A percentile compares a stretch with the other conserved stretches of the same genome.
phyloP scores from a whole-genome alignment of 2,113 vertebrate genomes.

The Phrynosoma platyrhinos region DNA sequence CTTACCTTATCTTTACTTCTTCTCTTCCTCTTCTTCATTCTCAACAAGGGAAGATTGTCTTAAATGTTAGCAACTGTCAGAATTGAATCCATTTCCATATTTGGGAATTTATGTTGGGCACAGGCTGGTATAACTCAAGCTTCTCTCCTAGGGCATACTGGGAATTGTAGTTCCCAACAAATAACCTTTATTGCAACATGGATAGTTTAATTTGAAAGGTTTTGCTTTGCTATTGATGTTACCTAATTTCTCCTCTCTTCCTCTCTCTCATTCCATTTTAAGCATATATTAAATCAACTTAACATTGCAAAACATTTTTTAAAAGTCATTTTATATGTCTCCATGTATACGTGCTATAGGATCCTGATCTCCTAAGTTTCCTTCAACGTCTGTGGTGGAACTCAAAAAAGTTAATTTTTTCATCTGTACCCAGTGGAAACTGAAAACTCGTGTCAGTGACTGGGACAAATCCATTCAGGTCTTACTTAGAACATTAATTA shows the following conservation, averaged over 20 bases:
- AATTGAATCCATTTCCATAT: constrained; percentile 78
- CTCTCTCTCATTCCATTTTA: neutral
- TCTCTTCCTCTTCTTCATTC: constrained; percentile 35
- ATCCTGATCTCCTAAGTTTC: neutral
- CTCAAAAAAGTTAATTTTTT: neutral
- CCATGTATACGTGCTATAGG: neutral
- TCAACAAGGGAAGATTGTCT: constrained; percentile 51
- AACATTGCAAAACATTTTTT: neutral
- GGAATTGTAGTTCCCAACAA: constrained; percentile 70
- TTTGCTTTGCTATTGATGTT: neutral
- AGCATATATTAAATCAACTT: neutral
- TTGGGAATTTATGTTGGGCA: constrained; percentile 77
- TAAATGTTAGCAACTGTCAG: constrained; percentile 61
- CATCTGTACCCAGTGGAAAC: neutral
- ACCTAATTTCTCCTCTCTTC: neutral
- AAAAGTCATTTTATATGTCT: neutral
- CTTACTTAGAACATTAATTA: too few species aligned
- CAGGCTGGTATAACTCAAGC: constrained; percentile 53
- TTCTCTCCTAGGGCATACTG: constrained; percentile 66
- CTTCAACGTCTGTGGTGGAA: neutral
- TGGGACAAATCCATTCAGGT: too few species aligned
- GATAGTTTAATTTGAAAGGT: rapidly evolving
- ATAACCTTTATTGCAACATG: constrained; percentile 49
- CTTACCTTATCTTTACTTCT: constrained; percentile 63
- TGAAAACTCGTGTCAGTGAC: too few species aligned